Base-by-base conservation (phyloP, 2,888 invertebrate genomes). In the Electrophaes corylata region DNA sequence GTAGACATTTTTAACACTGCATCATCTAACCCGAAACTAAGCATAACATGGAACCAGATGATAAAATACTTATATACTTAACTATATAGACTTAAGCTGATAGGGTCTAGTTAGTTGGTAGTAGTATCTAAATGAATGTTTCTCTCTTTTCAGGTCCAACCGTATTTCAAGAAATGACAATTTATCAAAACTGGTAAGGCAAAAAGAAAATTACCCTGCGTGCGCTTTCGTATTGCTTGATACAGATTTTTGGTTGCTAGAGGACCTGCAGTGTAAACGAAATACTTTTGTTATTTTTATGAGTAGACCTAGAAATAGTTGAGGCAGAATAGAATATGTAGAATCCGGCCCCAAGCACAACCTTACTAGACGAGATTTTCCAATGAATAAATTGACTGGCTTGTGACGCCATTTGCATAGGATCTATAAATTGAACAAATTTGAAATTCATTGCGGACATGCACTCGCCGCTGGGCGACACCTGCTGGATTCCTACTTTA, bases 381-480 rank as follows among this genome's bases (percentile, higher is more conserved):
- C 79, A 76, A 84, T 86, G 86, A 86, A 86, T 86, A 86, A 84
- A 86, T 85, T 80, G 77, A 74, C 70, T 59, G 60, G 71, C 66
- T 65, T 62, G 62, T 56, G 57, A 68, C 61, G 64, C 73, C 65
- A 81, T 84, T 84, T 80, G 78, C 82, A 81, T 74, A 66, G 53
- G 55, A 65, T 62, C 72, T 71, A 76, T 81, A 81, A 79, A 80
- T 81, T 76, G 76, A 78, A 78, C 79, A 77, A 81, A 84, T 85
- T 84, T 84, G 78, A 80, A 81, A 83, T 85, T 84, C 79, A 84
- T 85, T 76, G 82, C 76, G 60, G 60, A 61, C 60, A 62, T 55
- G 40, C 58, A 59, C 33, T n/a, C n/a, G 58, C 59, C 57, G 64
- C 57, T 64, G 64, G 64, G 67, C 67, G 66, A 67, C 68, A 68